A percentile compares a stretch with the other conserved stretches of the same genome.
These are phyloP conservation scores for Lasioglossum albipes DNA, from an alignment of 1,140 invertebrate genomes.

Conservation along the genomic window DNA sequence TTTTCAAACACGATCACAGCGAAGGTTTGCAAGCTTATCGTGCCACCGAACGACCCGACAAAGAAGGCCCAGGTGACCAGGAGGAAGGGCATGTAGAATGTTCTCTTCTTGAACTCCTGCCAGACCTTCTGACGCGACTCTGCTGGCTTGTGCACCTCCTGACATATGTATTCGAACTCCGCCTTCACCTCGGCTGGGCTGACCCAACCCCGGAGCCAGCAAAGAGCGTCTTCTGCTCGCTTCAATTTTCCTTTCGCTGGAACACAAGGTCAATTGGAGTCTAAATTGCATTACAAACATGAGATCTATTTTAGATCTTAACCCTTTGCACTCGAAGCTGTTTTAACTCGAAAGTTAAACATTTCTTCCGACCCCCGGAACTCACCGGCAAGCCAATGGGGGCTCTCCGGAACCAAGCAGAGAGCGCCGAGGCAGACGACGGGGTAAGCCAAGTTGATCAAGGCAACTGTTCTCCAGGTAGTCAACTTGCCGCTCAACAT, in stretches of 20 bases:
- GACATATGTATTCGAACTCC: conserved; percentile 81
- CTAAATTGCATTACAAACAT: no score
- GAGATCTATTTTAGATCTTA: no score
- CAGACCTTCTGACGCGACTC: conserved; percentile 63
- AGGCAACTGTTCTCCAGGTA: conserved; percentile 85
- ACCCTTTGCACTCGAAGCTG: no score
- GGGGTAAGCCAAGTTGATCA: conserved; percentile 85
- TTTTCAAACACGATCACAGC: conserved; percentile 86
- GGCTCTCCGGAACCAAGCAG: conserved; percentile 88
- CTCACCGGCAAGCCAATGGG: conserved; percentile 85
- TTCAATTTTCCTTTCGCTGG: conserved; percentile 81
- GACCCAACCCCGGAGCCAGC: conserved; percentile 86
- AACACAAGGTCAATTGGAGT: neutral
- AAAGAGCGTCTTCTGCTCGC: conserved; percentile 82
- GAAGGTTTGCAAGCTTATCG: conserved; percentile 86
- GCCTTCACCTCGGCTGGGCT: conserved; percentile 78
- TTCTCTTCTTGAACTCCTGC: conserved; percentile 78
- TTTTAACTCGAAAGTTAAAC: no score
- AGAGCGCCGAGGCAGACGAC: conserved; percentile 84
- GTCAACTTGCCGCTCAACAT: conserved; percentile 86
- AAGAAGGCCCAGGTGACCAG: conserved; percentile 85
- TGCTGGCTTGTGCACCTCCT: conserved; percentile 70
- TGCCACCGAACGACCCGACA: conserved; percentile 86
- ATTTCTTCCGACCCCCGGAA: neutral
- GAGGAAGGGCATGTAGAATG: conserved; percentile 84